Base-by-base conservation (phyloP, 2,113 vertebrate species). In the Jaculus jaculus region DNA sequence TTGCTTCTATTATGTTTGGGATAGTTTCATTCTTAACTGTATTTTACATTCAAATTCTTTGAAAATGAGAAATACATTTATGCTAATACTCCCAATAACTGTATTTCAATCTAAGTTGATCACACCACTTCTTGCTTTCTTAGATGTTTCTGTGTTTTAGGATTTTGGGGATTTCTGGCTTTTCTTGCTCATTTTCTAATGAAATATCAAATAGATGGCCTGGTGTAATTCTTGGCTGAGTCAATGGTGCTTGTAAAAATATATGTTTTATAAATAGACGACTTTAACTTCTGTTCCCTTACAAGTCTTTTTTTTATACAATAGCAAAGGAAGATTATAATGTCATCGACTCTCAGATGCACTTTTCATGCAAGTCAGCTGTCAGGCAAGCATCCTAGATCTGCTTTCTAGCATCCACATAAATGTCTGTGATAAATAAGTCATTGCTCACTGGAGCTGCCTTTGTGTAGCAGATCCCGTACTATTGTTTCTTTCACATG, bases 351-450 rank as follows among this genome's bases (percentile, higher is more conserved):
- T 94, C 72, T 92, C 73, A 90, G 26, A 84, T 94, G 58, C 61
- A 72, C 77, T 95, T 93, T 94, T 87, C 77, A 78, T 95, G 84
- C 82, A 91, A 96, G 73, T 91, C 68, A 87, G 77, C 87, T 90
- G 78, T 73, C 84, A 90, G 80, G 37, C 54, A 89, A 77, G n/a
- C 61, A 92, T 73, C 92, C 47, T 80, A 60, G 28, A 77, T 96
- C 79, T 17, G 12, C 93, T 96, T 92, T 93, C 91, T 81, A 81
- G 80, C 84, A 81, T 77, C 86, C 37, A 79, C 39, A 47, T 80
- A 72, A 91, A 84, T 91, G 39, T 92, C 74, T 90, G 32, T 92
- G 75, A 94, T 90, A 91, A 96, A 93, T 94, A 86, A 96, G 74
- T 85, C 75, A 73, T 88, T 92, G 74, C 47, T 94, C 60, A 77